Percentiles rank a stretch among this genome's conserved stretches.
Conservation (phyloP, 2,797 vertebrate species). For the Carduelis carduelis region DNA sequence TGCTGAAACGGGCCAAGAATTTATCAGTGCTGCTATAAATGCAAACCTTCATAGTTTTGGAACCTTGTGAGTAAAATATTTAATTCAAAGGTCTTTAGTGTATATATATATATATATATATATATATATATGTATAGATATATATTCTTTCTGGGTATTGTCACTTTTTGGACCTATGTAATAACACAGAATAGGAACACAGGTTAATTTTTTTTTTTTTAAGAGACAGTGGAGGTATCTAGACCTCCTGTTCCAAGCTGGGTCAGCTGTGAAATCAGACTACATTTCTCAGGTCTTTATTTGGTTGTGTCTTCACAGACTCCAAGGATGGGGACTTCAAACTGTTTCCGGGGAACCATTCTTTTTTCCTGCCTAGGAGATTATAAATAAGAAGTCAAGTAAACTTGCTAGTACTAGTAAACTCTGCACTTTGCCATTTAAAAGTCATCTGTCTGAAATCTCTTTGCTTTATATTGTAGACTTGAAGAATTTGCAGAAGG, state of each 20-base stretch:
- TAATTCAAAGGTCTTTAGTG: neutral
- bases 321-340: neutral
- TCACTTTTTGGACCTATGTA: neutral
- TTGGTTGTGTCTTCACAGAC: neutral
- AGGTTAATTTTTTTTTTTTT: neutral
- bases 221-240: neutral
- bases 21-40: neutral
- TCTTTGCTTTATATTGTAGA: neutral
- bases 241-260: neutral
- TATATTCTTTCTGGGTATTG: neutral
- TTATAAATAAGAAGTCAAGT: neutral
- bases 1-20: neutral
- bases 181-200: neutral
- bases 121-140: neutral
- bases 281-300: neutral
- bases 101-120: too few relatives aligned
- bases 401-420: neutral
- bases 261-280: neutral
- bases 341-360: neutral
- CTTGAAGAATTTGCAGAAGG: neutral
- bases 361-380: neutral
- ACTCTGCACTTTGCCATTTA: neutral
- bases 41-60: neutral
- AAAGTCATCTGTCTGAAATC: neutral
- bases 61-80: neutral